These are phyloP conservation scores for Cantharis rustica DNA, from an alignment of 2,888 invertebrate species.

Conservation along the genomic window DNA sequence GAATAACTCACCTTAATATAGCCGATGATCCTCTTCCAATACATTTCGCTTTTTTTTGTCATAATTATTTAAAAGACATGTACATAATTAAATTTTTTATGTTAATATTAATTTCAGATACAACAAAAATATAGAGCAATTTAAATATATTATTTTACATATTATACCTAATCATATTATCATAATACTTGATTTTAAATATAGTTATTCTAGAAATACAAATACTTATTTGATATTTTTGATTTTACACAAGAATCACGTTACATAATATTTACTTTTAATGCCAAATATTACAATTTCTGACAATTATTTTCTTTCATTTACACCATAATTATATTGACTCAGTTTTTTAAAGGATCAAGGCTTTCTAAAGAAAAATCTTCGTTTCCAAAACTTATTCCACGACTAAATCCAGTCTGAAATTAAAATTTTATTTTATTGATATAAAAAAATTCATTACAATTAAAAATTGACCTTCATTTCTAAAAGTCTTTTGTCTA, in stretches of 20 bases:
- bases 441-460: background rate
- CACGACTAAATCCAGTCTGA: conserved; percentile 89
- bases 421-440: conserved; percentile 46
- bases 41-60: background rate
- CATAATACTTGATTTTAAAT: conserved; percentile 24
- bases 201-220: conserved; percentile 18
- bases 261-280: conserved; percentile 20
- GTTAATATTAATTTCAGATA: conserved; percentile 33
- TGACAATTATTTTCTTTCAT: conserved; percentile 11
- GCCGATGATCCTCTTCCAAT: no score
- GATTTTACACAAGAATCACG: conserved; percentile 30
- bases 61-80: background rate
- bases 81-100: conserved; percentile 15
- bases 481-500: conserved; percentile 82
- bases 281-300: background rate
- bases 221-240: conserved; percentile 16
- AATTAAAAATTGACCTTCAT: conserved; percentile 72
- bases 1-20: no score
- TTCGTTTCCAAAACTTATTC: conserved; percentile 86
- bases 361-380: conserved; percentile 94
- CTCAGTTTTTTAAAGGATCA: conserved; percentile 82
- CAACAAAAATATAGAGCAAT: conserved; percentile 29
- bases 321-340: conserved; percentile 5
- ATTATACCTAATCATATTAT: conserved; percentile 19
- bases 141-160: conserved; percentile 32